Base-by-base conservation (phyloP, 2,797 vertebrate genomes). In the Echiichthys vipera region DNA sequence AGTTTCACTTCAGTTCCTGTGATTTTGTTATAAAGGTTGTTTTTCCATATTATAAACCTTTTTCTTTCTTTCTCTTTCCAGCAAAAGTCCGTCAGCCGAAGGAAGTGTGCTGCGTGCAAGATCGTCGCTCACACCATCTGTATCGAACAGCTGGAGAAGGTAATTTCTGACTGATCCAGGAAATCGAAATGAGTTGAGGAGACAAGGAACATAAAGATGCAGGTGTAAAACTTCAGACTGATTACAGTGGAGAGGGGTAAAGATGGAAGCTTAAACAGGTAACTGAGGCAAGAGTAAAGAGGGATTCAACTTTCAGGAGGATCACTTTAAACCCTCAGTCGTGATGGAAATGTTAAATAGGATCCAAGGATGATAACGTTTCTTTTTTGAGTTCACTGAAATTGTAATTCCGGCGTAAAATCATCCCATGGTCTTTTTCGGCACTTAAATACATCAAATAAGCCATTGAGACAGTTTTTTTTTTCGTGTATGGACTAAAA, bases 51-150 rank as follows among this genome's bases (percentile, higher is more conserved):
- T 55, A 27, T 42, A 17, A 17, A 49, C 57, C 24, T 22, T 7
- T 20, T 14, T 49, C 0, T 54, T 14, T 66, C 0, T 71, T 34
- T 69, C 2, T 77, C 29, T 27, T 47, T 70, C 9, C 73, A 97
- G 96, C 97, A 98, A 95, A 99, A 97, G 82, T 97, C 97, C 5
- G 93, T 96, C 46, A 94, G 96, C 45, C 95, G 97, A 51, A 96
- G 94, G 81, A 99, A 98, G 84, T 99, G 97, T 73, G 97, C 96
- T 3, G 97, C 97, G 64, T 99, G 97, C 88, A 98, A 97, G 92
- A 99, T 99, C 0, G 95, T 98, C 2, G 96, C 96, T 77, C 97
- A 99, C 80, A 96, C 95, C 1, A 88, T 95, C 77, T 99, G 97
- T 79, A 97, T 98, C 0, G 96, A 97, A 59, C 96, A 97, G 74